Percentiles rank a stretch among this genome's conserved stretches.
Conservation (phyloP, 1,140 invertebrate species). For the Lepeophtheirus salmonis region DNA sequence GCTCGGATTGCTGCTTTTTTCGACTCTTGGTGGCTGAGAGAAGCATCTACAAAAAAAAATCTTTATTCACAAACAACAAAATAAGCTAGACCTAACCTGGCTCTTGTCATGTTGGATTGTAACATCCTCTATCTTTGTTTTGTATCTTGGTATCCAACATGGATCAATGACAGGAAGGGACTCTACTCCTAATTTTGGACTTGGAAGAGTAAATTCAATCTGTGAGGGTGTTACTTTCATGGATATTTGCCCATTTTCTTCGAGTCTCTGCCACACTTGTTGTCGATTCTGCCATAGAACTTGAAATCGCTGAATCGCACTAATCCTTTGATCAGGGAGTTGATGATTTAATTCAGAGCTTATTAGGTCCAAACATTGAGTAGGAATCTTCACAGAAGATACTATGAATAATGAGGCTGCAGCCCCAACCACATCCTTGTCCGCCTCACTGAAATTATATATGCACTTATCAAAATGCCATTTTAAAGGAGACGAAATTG, state of each 20-base stretch:
- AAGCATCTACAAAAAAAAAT: slow-evolving; percentile 35
- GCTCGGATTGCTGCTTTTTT: slow-evolving; percentile 95
- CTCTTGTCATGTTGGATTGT: neutral
- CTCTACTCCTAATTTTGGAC: slow-evolving; percentile 91
- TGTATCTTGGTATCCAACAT: slow-evolving; percentile 92
- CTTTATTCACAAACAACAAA: neutral
- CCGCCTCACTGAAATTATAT: slow-evolving; percentile 10
- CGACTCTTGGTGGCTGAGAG: slow-evolving; percentile 92
- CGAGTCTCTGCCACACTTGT: slow-evolving; percentile 97
- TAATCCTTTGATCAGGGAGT: slow-evolving; percentile 32
- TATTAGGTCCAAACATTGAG: slow-evolving; percentile 32
- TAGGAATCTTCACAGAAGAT: slow-evolving; percentile 33
- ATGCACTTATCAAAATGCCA: neutral
- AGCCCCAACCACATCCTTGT: slow-evolving; percentile 19
- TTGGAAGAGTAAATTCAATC: slow-evolving; percentile 95
- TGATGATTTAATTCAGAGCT: slow-evolving; percentile 32
- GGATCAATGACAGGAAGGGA: slow-evolving; percentile 86
- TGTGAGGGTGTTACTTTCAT: slow-evolving; percentile 95
- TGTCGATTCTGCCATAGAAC: slow-evolving; percentile 39
- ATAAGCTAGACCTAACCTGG: too few species aligned
- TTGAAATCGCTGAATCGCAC: slow-evolving; percentile 32
- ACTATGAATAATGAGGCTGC: slow-evolving; percentile 35
- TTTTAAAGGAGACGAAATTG: neutral
- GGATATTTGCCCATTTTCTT: slow-evolving; percentile 76
- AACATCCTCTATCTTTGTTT: slow-evolving; percentile 37